These are phyloP conservation scores for Mycetomoellerius zeteki DNA, from an alignment of 1,140 invertebrate genomes.

Conservation along the genomic window DNA sequence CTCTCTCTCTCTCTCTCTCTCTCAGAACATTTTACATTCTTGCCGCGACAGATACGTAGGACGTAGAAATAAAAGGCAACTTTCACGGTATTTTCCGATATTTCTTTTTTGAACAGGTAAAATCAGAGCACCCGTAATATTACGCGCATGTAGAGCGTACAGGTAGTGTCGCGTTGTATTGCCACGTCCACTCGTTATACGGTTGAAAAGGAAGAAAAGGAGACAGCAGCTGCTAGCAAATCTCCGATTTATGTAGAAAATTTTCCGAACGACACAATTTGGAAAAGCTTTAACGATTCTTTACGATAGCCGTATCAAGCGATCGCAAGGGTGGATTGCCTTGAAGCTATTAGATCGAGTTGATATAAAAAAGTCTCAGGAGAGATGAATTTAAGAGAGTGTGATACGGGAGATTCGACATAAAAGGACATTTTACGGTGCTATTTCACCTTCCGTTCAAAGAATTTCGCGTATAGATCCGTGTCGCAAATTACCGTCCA, in stretches of 20 bases:
- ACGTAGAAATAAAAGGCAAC: constrained; percentile 27
- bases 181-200: background rate
- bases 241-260: constrained; percentile 39
- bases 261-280: constrained; percentile 23
- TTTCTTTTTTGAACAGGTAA: constrained; percentile 9
- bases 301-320: constrained; percentile 17
- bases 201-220: background rate
- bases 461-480: constrained; percentile 19
- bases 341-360: background rate
- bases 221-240: background rate
- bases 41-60: constrained; percentile 1
- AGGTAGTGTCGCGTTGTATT: background rate
- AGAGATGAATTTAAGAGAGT: constrained; percentile 2
- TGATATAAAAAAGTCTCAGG: background rate
- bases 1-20: constrained; percentile 16
- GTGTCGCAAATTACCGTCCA: constrained; percentile 18
- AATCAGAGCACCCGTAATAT: background rate
- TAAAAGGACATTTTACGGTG: constrained; percentile 8
- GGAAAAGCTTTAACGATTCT: constrained; percentile 7
- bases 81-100: constrained; percentile 15
- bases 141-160: background rate
- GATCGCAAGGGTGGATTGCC: background rate
- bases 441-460: constrained; percentile 8
- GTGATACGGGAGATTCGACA: background rate
- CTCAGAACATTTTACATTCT: constrained; percentile 44